Percentiles rank a stretch among this genome's conserved stretches.
These are phyloP conservation scores for Oikopleura albicans DNA, from an alignment of 23 tunicate species.

Conservation along the genomic window DNA sequence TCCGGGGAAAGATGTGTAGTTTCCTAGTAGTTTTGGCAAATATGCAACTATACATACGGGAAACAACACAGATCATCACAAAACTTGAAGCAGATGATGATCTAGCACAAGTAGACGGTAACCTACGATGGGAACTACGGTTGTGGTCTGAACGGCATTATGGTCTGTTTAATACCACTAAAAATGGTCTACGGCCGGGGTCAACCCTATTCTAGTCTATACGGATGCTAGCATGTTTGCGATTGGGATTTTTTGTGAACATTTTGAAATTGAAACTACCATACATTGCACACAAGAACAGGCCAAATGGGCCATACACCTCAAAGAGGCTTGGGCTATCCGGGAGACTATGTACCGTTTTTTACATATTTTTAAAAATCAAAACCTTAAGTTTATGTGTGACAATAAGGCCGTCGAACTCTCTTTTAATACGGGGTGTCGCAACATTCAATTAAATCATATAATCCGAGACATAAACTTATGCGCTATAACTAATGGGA, in stretches of 20 bases:
- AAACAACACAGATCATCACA: not conserved
- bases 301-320: not conserved
- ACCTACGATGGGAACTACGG: not conserved
- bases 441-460: not conserved
- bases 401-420: not conserved
- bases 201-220: not conserved
- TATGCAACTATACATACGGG: not conserved
- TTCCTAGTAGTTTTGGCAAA: not conserved
- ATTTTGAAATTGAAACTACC: too few species aligned
- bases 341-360: not conserved
- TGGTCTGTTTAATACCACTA: too few species aligned
- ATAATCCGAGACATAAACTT: not conserved
- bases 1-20: not conserved
- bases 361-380: not conserved
- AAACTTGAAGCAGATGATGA: not conserved
- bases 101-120: too few species aligned
- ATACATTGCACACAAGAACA: not conserved
- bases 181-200: not conserved
- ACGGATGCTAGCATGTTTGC: not conserved
- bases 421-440: not conserved
- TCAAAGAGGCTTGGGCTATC: not conserved
- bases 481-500: too few species aligned
- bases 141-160: not conserved
- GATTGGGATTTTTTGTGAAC: not conserved
- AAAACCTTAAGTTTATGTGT: not conserved